phyloP scores from a whole-genome alignment of 1,140 invertebrate genomes.

The Pentalonia nigronervosa region DNA sequence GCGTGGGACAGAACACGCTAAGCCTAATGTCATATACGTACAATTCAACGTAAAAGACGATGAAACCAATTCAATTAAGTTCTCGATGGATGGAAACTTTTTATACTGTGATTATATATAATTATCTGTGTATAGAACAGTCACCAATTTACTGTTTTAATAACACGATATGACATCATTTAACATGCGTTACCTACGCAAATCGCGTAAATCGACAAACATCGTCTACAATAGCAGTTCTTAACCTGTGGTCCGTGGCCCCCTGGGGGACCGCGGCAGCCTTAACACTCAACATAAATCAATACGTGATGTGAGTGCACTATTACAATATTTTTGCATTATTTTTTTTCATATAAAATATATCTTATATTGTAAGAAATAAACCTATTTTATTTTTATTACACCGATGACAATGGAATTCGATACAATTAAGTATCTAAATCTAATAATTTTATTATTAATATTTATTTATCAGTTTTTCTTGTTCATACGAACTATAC shows the following conservation, averaged over 20 bases:
- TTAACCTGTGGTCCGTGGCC: neutral
- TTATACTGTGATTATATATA: neutral
- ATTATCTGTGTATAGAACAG: neutral
- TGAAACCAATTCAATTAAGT: neutral
- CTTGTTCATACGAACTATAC: too few species aligned
- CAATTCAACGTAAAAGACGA: neutral
- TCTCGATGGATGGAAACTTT: neutral
- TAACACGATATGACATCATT: neutral
- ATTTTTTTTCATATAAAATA: neutral
- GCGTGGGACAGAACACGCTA: neutral
- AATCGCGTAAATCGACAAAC: too few species aligned
- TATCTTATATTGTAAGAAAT: too few species aligned
- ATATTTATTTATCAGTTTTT: too few species aligned
- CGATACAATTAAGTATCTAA: too few species aligned
- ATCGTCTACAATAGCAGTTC: neutral
- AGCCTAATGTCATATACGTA: neutral
- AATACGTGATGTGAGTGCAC: neutral
- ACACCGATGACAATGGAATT: too few species aligned
- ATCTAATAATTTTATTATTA: too few species aligned
- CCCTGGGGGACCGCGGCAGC: neutral
- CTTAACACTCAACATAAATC: neutral
- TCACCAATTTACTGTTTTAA: neutral
- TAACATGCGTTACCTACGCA: neutral
- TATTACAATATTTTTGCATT: conserved; percentile 19
- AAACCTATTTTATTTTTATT: too few species aligned